Evolutionary conservation across 1,140 invertebrate genomes (phyloP), one percentile per base, ranked within the genome.

Genomic region (Drosophila ercepeae): DNA sequence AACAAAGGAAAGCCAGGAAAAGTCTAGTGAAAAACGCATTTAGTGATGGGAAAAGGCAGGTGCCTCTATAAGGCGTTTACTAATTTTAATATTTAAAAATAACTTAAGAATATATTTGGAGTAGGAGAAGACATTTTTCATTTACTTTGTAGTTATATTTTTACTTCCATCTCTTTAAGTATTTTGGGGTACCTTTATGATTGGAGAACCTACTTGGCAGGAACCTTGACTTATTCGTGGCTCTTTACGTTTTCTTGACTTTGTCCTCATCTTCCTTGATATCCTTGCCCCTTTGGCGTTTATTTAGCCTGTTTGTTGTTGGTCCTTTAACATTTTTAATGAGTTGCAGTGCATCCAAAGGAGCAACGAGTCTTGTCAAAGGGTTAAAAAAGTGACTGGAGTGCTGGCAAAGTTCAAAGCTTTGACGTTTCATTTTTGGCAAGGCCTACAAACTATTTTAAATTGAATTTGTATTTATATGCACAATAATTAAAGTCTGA

Each of bases 301-400:
- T 41, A 44, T 25, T 50, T 55, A 44, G 23, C 50, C 73, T 0
- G 29, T 1, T 73, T 73, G 69, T 73, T 73, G 32, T 49, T 50
- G 44, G 8, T 19, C 25, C 46, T 49, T 76, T 53, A 61, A 61
- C 63, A 65, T 65, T 77, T 76, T 76, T 77, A 76, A 77, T 77
- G 75, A 76, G 73, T 77, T 77, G 42, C 64, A 49, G 44, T 32
- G 48, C 49, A 70, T 54, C 49, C 65, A 34, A 9, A n/a, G 16
- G 19, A 23, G 60, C 14, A 42, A 42, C 14, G 60, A 9, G 7
- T 19, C 45, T 48, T 67, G 48, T 53, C 61, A 67, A 67, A 67
- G 63, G 46, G 21, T 32, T 65, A 14, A 34, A 45, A 45, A 13
- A 18, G 21, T 7, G 18, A 2, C 16, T 8, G 3, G 48, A 4